Evolutionary conservation across 2,113 vertebrate genomes (phyloP), one percentile per base, ranked within the genome.

Genomic region (Crypturellus undulatus): DNA sequence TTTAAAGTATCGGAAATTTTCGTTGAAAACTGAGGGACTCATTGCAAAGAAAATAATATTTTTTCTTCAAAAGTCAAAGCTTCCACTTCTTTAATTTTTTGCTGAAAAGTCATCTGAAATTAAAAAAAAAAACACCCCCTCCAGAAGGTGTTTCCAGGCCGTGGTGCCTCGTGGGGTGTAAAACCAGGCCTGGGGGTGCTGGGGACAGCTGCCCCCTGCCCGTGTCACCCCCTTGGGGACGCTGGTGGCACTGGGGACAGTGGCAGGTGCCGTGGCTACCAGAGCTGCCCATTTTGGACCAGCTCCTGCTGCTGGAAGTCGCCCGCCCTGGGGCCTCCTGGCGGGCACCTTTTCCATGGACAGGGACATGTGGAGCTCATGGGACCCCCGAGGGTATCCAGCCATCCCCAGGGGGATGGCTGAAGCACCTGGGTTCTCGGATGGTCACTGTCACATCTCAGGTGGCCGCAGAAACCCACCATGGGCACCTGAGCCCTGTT

Each of bases 181-280:
- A 58, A 82, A 12, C 25, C 40, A 62, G 52, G 28, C 10, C 19
- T n/a, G 1, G 0, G 36, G 20, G 12, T 9, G 28, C 7, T 0
- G 0, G 4, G 36, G n/a, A 52, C 26, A 34, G 4, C 77, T 59
- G 36, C 26, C 13, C 58, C 25, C 40, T 42, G 58, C 19, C 43
- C 15, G 43, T 43, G 43, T 17, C 43, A 16, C 43, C 15, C 43
- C 15, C 43, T 43, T 43, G 43, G 43, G 43, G 43, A 43, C 43
- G 15, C 16, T 43, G 43, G 43, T 17, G 43, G 40, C 40, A 42
- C 40, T 4, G 10, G 40, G 40, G 40, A 42, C 8, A 10, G 40
- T 42, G 40, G 43, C 43, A 15, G 92, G 95, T 94, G 92, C 96
- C 24, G 92, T 96, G 64, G 92, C 73, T 86, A 95, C 94, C n/a